These are phyloP conservation scores for Dermatemys mawii DNA, from an alignment of 2,113 vertebrate species.

Conservation along the genomic window DNA sequence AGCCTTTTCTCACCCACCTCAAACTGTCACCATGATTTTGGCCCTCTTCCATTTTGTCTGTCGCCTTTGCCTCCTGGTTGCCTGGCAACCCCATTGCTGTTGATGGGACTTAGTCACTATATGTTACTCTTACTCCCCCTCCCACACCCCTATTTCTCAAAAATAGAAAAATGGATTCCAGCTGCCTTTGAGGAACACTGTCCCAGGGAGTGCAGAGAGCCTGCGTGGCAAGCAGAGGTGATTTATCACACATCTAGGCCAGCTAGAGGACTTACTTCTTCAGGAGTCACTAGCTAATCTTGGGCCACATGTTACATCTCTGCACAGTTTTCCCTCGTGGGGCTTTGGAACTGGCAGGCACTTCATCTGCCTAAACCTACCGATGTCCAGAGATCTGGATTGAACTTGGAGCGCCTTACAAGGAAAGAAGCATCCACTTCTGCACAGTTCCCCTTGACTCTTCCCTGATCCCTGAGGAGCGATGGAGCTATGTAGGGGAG, in stretches of 20 bases:
- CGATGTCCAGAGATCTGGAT: background rate
- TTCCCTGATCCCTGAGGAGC: background rate
- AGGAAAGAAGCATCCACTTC: background rate
- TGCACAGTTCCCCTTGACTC: background rate
- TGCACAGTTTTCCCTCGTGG: background rate
- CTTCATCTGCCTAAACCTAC: background rate
- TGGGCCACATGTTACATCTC: background rate
- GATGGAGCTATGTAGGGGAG: background rate
- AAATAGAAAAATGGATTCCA: background rate
- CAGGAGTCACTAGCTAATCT: background rate
- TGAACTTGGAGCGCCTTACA: background rate
- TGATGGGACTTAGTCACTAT: slow-evolving; percentile 14
- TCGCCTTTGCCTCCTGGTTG: background rate
- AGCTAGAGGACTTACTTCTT: background rate
- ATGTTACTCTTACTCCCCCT: background rate
- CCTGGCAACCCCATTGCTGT: slow-evolving; percentile 10
- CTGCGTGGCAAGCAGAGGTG: background rate
- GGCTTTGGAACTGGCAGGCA: background rate
- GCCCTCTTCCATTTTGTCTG: background rate
- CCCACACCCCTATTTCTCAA: background rate
- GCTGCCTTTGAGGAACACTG: background rate
- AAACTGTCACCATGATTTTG: background rate
- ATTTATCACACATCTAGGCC: background rate
- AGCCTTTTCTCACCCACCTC: background rate
- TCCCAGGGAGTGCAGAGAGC: background rate